Conservation (phyloP, 1,140 invertebrate genomes). For the Dinothrombium tinctorium region DNA sequence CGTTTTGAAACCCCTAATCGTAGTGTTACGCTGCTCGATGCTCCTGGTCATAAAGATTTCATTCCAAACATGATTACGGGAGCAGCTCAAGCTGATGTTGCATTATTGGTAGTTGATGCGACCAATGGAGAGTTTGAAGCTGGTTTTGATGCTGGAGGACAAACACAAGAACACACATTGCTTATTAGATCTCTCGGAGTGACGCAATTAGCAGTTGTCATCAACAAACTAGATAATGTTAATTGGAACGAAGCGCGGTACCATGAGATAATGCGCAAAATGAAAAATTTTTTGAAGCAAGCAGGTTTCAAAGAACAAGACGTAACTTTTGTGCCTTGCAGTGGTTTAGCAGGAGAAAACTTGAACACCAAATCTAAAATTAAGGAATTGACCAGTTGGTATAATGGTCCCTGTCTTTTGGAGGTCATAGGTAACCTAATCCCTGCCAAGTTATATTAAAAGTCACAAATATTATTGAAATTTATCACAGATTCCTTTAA, state of each 20-base stretch:
- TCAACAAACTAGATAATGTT: slow-evolving; percentile 63
- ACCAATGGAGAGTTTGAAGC: slow-evolving; percentile 89
- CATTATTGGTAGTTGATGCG: slow-evolving; percentile 82
- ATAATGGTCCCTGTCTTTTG: slow-evolving; percentile 50
- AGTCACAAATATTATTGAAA: slow-evolving; percentile 5
- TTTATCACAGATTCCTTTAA: slow-evolving; percentile 42
- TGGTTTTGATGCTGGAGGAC: slow-evolving; percentile 88
- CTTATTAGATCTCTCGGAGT: slow-evolving; percentile 69
- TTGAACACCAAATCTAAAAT: slow-evolving; percentile 42
- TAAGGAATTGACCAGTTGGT: slow-evolving; percentile 47
- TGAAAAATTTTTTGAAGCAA: slow-evolving; percentile 72
- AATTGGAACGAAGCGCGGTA: slow-evolving; percentile 56
- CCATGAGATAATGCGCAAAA: slow-evolving; percentile 56
- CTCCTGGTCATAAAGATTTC: slow-evolving; percentile 92
- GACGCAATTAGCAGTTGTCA: slow-evolving; percentile 52
- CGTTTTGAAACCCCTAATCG: slow-evolving; percentile 77
- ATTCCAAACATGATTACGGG: slow-evolving; percentile 99
- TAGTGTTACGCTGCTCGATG: slow-evolving; percentile 66
- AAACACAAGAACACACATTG: slow-evolving; percentile 89
- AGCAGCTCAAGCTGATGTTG: slow-evolving; percentile 88
- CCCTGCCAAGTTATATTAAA: background rate
- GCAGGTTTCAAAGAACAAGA: slow-evolving; percentile 76
- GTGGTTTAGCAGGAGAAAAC: slow-evolving; percentile 82
- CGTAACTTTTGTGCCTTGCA: slow-evolving; percentile 78
- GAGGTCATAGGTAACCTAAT: slow-evolving; percentile 43